Conservation (phyloP, 1,140 invertebrate species). For the Acromyrmex heyeri region DNA sequence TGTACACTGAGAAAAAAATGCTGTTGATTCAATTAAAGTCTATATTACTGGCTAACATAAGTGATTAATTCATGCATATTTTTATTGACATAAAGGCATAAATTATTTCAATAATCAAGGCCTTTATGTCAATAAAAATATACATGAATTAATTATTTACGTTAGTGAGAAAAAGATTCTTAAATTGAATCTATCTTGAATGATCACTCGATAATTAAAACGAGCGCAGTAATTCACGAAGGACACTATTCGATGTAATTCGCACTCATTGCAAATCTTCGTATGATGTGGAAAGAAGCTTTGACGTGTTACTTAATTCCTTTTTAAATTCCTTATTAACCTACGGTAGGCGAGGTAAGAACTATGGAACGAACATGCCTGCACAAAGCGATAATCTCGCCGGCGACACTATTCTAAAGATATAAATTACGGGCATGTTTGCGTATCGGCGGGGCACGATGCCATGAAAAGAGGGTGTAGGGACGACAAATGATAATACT, state of each 20-base stretch:
- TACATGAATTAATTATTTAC: no score
- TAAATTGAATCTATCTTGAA: not conserved
- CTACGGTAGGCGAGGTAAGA: not conserved
- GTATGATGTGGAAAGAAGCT: not conserved
- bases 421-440: constrained; percentile 1
- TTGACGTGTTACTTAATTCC: not conserved
- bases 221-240: not conserved
- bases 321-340: constrained; percentile 12
- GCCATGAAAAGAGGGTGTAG: constrained; percentile 44
- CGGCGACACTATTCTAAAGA: constrained; percentile 42
- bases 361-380: not conserved
- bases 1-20: no score
- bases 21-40: no score
- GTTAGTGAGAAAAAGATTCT: not conserved
- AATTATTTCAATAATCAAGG: no score
- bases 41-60: no score
- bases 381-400: constrained; percentile 21
- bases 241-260: not conserved
- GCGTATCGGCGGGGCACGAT: not conserved
- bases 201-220: not conserved
- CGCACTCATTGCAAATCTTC: not conserved
- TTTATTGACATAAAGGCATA: no score
- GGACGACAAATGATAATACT: constrained; percentile 73
- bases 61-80: no score
- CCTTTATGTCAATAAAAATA: no score